Evolutionary conservation across 1,140 invertebrate species (phyloP).

Genomic region (Drosophila triauraria): DNA sequence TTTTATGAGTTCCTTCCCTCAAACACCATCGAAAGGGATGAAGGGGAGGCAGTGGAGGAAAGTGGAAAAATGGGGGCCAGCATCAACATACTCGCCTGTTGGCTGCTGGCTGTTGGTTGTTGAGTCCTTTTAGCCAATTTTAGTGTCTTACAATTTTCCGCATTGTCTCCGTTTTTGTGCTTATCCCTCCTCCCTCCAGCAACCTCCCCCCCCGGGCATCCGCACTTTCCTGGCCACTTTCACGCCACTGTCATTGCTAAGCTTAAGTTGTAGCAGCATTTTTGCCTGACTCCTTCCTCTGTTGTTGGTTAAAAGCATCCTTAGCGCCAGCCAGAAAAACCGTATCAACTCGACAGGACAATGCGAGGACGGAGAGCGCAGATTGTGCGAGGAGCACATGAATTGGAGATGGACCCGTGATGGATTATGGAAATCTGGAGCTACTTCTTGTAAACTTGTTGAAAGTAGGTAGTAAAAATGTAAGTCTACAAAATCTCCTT

Average conservation of each 20-base stretch:
- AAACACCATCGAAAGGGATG: slow-evolving; percentile 29
- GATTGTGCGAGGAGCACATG: slow-evolving; percentile 3
- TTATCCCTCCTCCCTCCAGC: slow-evolving; percentile 55
- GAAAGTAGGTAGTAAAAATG: too few relatives aligned
- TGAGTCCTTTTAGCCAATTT: slow-evolving; percentile 79
- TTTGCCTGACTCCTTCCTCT: slow-evolving; percentile 21
- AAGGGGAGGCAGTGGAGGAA: not conserved
- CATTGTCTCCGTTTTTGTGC: slow-evolving; percentile 74
- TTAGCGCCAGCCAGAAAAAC: slow-evolving; percentile 42
- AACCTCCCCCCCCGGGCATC: not conserved
- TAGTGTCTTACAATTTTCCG: slow-evolving; percentile 79
- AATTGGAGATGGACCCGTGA: slow-evolving; percentile 26
- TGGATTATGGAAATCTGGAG: not conserved
- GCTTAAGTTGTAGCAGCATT: slow-evolving; percentile 74
- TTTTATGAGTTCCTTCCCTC: slow-evolving; percentile 79
- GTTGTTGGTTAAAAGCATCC: slow-evolving; percentile 73
- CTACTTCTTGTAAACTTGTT: too few relatives aligned
- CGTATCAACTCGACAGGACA: slow-evolving; percentile 61
- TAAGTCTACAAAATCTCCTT: too few relatives aligned
- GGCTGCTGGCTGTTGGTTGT: slow-evolving; percentile 17
- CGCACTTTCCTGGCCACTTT: slow-evolving; percentile 39
- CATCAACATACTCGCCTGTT: slow-evolving; percentile 63
- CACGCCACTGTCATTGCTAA: slow-evolving; percentile 68
- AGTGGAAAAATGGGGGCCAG: slow-evolving; percentile 2
- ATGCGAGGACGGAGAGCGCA: not conserved